Conservation (phyloP, 2,888 invertebrate species). For the Anticlea derivata region DNA sequence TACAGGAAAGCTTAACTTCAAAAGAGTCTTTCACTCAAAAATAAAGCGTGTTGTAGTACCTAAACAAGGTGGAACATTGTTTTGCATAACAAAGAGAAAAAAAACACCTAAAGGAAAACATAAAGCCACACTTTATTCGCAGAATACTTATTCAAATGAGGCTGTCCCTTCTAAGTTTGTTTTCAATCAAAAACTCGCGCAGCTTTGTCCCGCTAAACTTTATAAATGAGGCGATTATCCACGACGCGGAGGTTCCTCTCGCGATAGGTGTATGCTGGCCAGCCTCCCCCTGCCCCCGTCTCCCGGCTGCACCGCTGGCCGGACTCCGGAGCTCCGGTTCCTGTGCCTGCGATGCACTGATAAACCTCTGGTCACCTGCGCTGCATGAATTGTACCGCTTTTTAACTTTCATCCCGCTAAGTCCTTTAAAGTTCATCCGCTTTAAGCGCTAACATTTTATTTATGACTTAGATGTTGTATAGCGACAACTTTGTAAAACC, state of each 20-base stretch:
- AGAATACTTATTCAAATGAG: slow-evolving; percentile 84
- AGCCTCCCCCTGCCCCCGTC: slow-evolving; percentile 34
- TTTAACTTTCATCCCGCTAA: slow-evolving; percentile 79
- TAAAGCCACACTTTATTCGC: slow-evolving; percentile 84
- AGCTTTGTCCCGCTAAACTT: slow-evolving; percentile 83
- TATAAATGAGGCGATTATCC: slow-evolving; percentile 84
- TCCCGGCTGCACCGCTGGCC: slow-evolving; percentile 24
- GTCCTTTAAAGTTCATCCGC: slow-evolving; percentile 78
- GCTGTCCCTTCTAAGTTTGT: slow-evolving; percentile 84
- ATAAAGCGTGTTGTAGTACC: slow-evolving; percentile 83
- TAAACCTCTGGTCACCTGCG: slow-evolving; percentile 81
- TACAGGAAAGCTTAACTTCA: slow-evolving; percentile 83
- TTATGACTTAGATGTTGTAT: slow-evolving; percentile 74
- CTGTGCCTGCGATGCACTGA: slow-evolving; percentile 68
- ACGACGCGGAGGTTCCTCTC: slow-evolving; percentile 60
- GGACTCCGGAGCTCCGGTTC: slow-evolving; percentile 32
- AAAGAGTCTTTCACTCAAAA: slow-evolving; percentile 84
- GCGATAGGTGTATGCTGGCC: slow-evolving; percentile 67
- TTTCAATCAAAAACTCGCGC: slow-evolving; percentile 84
- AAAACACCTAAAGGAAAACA: slow-evolving; percentile 84
- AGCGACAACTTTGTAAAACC: slow-evolving; percentile 53
- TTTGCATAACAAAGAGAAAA: slow-evolving; percentile 83
- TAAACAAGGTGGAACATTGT: slow-evolving; percentile 84
- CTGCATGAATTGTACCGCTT: slow-evolving; percentile 81
- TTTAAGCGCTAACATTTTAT: slow-evolving; percentile 71